Evolutionary conservation across 2,888 invertebrate species (phyloP), one percentile per base, ranked within the genome.

Genomic region (Zygaena filipendulae): DNA sequence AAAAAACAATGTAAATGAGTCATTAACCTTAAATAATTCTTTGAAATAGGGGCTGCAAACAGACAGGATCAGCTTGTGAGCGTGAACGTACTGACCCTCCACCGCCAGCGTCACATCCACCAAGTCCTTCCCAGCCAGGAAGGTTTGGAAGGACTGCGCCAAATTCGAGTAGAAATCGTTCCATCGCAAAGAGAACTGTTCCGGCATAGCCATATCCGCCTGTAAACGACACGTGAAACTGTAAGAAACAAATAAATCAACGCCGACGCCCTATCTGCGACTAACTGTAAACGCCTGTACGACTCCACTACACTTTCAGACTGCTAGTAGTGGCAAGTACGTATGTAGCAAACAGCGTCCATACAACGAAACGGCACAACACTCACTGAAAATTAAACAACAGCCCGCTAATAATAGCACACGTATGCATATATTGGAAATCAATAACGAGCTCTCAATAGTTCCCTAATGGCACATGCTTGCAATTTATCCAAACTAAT

Each of bases 21-120:
- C 71, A 62, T 16, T 6, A 74, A 85, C 86, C 83, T 87, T 87
- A 59, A 90, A 90, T 45, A 90, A 75, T 59, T 87, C 84, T 61
- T 87, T 87, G 66, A 90, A 90, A 59, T 88, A 90, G 13, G 89
- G 88, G 56, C 90, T 90, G 74, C 90, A 90, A 25, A 90, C 87
- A 12, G 90, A 90, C 25, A 90, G 77, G 45, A 90, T 88, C 40
- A 90, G 81, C 60, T 89, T 90, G 63, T 90, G 90, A 10, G 90
- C 90, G 54, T 88, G 85, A 26, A 90, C 77, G 50, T 87, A 87
- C 55, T 87, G 85, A n/a, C 90, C 90, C 33, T 87, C 90, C 29
- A 88, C 88, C 30, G 90, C 88, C 42, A 90, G 67, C 14, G 90
- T 90, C 40, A 90, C 90, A 52, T 90, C 90, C 25, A 90, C 89